Conservation (phyloP, 2,113 vertebrate species). For the Caloenas nicobarica region DNA sequence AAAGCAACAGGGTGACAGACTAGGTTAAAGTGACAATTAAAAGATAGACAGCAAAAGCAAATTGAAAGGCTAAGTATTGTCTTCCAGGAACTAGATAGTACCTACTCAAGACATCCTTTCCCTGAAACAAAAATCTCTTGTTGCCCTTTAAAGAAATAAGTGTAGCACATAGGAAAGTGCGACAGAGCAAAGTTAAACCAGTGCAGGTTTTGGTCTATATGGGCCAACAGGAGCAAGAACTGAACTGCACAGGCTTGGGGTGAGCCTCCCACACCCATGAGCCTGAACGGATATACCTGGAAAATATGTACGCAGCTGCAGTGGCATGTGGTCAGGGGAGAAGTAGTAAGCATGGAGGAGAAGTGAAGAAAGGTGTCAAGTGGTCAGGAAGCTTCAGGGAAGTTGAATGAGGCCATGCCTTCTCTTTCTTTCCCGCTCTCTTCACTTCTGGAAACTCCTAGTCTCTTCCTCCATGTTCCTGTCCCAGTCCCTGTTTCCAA, state of each 20-base stretch:
- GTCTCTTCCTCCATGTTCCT: not conserved
- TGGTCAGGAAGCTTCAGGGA: not conserved
- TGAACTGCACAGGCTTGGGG: not conserved
- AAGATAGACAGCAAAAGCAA: not conserved
- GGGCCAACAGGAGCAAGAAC: not conserved
- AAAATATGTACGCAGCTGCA: not conserved
- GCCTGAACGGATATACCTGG: not conserved
- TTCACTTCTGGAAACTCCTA: not conserved
- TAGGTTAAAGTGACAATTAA: not conserved
- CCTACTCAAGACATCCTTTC: not conserved
- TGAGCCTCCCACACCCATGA: rapidly evolving
- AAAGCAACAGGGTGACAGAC: not conserved
- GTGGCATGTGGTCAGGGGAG: not conserved
- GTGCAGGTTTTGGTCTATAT: not conserved
- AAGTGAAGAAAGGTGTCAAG: not conserved
- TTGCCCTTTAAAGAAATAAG: not conserved
- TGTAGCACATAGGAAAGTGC: rapidly evolving
- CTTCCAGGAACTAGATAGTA: not conserved
- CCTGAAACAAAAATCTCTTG: not conserved
- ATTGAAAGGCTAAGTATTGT: not conserved
- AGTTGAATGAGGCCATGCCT: not conserved
- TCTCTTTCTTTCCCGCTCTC: not conserved
- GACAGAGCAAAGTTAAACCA: not conserved
- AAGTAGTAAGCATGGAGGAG: not conserved
- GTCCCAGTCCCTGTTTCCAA: not conserved